Evolutionary conservation across 2,888 invertebrate genomes (phyloP).

Genomic region (Amiota communis): DNA sequence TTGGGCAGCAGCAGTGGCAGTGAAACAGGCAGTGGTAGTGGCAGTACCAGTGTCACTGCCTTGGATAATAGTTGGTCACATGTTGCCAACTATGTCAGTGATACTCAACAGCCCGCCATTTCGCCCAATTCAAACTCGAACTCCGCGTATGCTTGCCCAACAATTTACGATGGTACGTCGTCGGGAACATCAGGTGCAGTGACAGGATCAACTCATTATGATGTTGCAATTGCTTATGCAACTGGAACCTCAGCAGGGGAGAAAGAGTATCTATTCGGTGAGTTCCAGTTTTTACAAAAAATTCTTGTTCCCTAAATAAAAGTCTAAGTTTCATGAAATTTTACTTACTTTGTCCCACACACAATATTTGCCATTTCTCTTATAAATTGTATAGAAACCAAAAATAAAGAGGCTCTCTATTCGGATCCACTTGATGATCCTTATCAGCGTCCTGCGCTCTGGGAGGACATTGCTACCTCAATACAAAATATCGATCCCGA

Average conservation of each 20-base stretch:
- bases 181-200: not conserved
- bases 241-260: constrained; percentile 49
- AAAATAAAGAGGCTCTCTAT: constrained; percentile 73
- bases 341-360: not conserved
- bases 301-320: constrained; percentile 1
- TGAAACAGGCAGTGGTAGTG: constrained; percentile 49
- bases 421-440: constrained; percentile 80
- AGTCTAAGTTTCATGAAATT: not conserved
- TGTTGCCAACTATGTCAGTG: constrained; percentile 43
- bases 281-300: constrained; percentile 43
- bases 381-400: constrained; percentile 62
- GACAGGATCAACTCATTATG: constrained; percentile 56
- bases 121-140: constrained; percentile 68
- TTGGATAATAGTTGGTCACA: constrained; percentile 34
- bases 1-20: constrained; percentile 55
- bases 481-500: constrained; percentile 92
- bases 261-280: constrained; percentile 73
- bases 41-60: constrained; percentile 37
- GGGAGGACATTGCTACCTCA: constrained; percentile 94
- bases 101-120: constrained; percentile 62
- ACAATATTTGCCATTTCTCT: not conserved
- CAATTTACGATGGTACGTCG: constrained; percentile 59
- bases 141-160: constrained; percentile 66
- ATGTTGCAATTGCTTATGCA: constrained; percentile 61
- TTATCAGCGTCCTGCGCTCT: constrained; percentile 88